Percentiles rank a stretch among this genome's conserved stretches.
Evolutionary conservation across 2,797 vertebrate species (phyloP).

Genomic region (Lerista edwardsae): DNA sequence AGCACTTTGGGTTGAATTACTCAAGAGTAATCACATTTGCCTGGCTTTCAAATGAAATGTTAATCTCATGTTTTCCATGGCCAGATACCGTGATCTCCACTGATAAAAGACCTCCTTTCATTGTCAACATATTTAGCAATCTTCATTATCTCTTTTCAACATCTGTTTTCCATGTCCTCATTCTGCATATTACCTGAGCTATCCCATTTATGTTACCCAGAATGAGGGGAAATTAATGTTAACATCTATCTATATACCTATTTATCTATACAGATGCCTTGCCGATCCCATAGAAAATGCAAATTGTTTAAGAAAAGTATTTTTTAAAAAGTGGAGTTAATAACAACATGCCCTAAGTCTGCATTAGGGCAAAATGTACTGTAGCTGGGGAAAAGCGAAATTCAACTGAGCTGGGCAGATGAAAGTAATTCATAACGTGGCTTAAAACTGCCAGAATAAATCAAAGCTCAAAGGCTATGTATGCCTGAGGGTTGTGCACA

Average conservation of each 20-base stretch:
- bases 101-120: not conserved
- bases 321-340: not conserved
- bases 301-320: not conserved
- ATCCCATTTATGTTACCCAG: not conserved
- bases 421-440: not conserved
- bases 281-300: not conserved
- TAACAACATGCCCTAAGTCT: not conserved
- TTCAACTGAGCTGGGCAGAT: not conserved
- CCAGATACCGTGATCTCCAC: no score
- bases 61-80: no score
- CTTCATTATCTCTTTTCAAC: not conserved
- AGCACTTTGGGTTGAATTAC: no score
- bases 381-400: not conserved
- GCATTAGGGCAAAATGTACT: not conserved
- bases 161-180: not conserved
- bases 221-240: not conserved
- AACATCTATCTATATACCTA: not conserved
- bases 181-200: not conserved
- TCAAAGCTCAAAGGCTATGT: not conserved
- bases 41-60: no score
- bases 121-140: not conserved
- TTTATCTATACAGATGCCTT: not conserved
- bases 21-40: no score
- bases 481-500: not conserved
- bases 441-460: not conserved